Base-by-base conservation (phyloP, 2,113 vertebrate genomes). In the Periophthalmodon schlosseri region DNA sequence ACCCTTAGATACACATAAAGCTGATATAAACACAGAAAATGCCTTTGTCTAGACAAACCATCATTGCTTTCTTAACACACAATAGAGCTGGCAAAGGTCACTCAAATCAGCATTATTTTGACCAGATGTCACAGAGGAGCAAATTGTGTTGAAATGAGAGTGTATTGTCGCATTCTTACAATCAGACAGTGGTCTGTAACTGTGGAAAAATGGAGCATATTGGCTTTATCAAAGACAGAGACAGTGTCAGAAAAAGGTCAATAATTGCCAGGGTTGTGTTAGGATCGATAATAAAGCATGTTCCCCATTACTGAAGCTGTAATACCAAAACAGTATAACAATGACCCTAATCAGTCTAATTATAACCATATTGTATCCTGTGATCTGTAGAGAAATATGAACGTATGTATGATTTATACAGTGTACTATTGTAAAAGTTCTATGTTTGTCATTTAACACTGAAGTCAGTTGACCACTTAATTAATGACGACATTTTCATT, bases 1-100 rank as follows among this genome's bases (percentile, higher is more conserved):
- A 49, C 96, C 97, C 96, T 94, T 56, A 60, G n/a, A 34, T 61
- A 74, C 16, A 21, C 68, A 20, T 76, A 84, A 39, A n/a, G 10
- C 8, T 21, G 65, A 2, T 0, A 56, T 10, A 21, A 69, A 72
- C 24, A 60, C 39, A 46, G 20, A 70, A 71, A 79, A 71, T 15
- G 72, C 63, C 79, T 77, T 73, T 65, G 68, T 56, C 15, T 70
- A 77, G 69, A 76, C 70, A n/a, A 74, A 70, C 65, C 64, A 75
- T 77, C 24, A 68, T 76, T 73, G 78, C 73, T 50, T 73, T 85
- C 73, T 78, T 84, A 83, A 87, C 82, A 79, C 81, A 87, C 73
- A 79, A 47, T 44, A 72, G 63, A 1, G 15, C 65, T 84, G 89
- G 84, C 83, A 83, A 83, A 76, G 68, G 79, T 92, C 84, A 80